These are phyloP conservation scores for Drosophila orosa DNA, from an alignment of 1,140 invertebrate genomes.

Conservation along the genomic window DNA sequence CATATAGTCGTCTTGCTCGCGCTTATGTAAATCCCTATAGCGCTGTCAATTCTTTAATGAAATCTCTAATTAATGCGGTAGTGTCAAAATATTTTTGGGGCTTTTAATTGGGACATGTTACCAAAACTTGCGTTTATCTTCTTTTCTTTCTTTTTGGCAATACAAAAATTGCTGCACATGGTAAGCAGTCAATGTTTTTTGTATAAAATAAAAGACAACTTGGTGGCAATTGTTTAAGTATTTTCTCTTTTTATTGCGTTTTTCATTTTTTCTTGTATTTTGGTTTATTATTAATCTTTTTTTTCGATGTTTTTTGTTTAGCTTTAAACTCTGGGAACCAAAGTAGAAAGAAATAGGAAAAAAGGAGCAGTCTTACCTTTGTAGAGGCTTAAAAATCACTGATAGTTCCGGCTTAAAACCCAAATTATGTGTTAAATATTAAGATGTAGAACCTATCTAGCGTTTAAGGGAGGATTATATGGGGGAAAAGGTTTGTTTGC, in stretches of 20 bases:
- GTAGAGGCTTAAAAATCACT: conserved; percentile 50
- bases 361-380: conserved; percentile 68
- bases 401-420: conserved; percentile 59
- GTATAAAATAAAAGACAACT: conserved; percentile 82
- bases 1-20: no score
- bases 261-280: conserved; percentile 38
- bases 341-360: conserved; percentile 59
- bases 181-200: conserved; percentile 56
- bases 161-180: conserved; percentile 58
- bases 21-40: no score
- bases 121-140: conserved; percentile 34
- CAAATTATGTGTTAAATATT: conserved; percentile 52
- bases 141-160: conserved; percentile 27
- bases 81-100: no score
- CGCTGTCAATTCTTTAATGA: no score
- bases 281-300: conserved; percentile 21
- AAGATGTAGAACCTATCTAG: conserved; percentile 36
- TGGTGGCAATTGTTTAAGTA: conserved; percentile 78
- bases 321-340: conserved; percentile 49
- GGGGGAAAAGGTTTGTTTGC: background rate
- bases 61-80: no score
- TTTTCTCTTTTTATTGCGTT: conserved; percentile 77
- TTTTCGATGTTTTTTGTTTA: conserved; percentile 45
- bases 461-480: conserved; percentile 1
- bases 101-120: conserved; percentile 25